Percentiles rank a stretch among this genome's conserved stretches.
These are phyloP conservation scores for Montipora sp. DNA, from an alignment of 64 coral and sea anemone genomes.

Conservation along the genomic window DNA sequence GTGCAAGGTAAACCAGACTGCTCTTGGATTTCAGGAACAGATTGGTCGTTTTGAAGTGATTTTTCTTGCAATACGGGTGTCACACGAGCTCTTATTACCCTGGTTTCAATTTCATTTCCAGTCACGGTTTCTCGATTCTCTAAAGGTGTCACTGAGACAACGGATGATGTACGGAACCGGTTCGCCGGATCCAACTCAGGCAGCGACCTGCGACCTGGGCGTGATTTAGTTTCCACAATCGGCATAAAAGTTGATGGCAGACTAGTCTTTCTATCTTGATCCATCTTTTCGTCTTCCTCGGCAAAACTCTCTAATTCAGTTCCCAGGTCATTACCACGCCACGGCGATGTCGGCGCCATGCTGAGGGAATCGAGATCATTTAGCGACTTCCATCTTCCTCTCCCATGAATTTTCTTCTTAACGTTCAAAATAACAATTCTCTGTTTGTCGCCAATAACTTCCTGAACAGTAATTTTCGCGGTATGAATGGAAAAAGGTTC, in stretches of 20 bases:
- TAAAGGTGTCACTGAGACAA: neutral
- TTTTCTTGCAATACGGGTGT: neutral
- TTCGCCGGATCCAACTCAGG: neutral
- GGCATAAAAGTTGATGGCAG: neutral
- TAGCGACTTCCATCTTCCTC: constrained; percentile 84
- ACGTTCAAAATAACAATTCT: constrained; percentile 87
- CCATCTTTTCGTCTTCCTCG: constrained; percentile 16
- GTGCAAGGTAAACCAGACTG: neutral
- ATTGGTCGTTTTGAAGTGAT: neutral
- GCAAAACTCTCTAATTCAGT: neutral
- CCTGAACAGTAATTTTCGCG: constrained; percentile 81
- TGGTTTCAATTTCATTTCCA: neutral
- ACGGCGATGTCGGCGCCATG: neutral
- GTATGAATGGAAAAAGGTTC: constrained; percentile 54
- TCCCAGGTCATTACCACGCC: neutral
- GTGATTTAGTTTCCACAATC: neutral
- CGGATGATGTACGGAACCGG: neutral
- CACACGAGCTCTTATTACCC: neutral
- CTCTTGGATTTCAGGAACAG: neutral
- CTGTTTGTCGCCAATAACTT: constrained; percentile 65
- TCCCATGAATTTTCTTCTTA: constrained; percentile 77
- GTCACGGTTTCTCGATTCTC: neutral
- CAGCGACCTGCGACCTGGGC: neutral
- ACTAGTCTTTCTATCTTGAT: neutral
- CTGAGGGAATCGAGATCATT: constrained; percentile 72